Evolutionary conservation across 2,888 invertebrate genomes (phyloP), one percentile per base, ranked within the genome.

Genomic region (Campoletis raptor): DNA sequence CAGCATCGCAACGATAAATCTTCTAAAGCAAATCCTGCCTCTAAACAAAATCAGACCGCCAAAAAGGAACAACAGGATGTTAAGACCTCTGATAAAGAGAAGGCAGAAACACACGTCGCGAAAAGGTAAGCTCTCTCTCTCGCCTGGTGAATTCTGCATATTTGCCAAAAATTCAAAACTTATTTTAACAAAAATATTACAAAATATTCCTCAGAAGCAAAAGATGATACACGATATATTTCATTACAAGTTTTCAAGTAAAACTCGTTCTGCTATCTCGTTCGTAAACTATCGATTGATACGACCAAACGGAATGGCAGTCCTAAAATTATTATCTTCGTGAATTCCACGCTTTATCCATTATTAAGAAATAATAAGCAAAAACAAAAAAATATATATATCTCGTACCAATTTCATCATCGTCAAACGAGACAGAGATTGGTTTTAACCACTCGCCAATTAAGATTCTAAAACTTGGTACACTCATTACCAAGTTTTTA

Each of bases 1-100:
- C 94, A 94, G 89, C 93, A 93, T 93, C 94, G 94, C 93, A 94
- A 93, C 94, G 94, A 94, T 94, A 94, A 94, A 92, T 93, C 94
- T 93, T 94, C 94, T 94, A 94, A 94, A 94, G 89, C 93, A 92
- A 94, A 91, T 94, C 91, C 93, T 92, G 92, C 94, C 91, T 94
- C 94, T 94, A 94, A 94, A 92, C 93, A 94, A 94, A 94, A 93
- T 94, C 94, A 92, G 93, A 92, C 90, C 91, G 91, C 89, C 93
- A 94, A 94, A 94, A 94, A 93, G 94, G 94, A 94, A 92, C 93
- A 92, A 91, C 94, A 93, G 93, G 94, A 94, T 90, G 92, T 92
- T 93, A 94, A 94, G 93, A 92, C 92, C 91, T 93, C 93, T 92
- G 93, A 94, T 94, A 94, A 91, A 92, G 94, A 94, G 92, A 94